Base-by-base conservation (phyloP, 2,888 invertebrate species). In the Drosophila borealis region DNA sequence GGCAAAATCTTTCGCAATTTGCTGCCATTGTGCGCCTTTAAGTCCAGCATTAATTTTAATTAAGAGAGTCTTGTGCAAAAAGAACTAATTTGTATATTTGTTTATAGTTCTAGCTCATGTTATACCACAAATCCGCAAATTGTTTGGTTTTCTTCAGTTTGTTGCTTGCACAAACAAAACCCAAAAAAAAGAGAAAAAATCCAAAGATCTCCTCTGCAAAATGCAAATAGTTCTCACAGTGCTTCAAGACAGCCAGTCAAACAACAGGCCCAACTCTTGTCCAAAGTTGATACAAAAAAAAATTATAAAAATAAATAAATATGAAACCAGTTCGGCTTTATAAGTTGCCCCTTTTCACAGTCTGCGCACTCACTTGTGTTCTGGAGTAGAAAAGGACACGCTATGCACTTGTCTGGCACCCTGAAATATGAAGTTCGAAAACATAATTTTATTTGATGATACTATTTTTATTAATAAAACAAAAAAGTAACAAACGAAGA, bases 401-500 rank as follows among this genome's bases (percentile, higher is more conserved):
- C 82, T 69, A 86, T 78, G 70, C 83, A 81, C 87, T 82, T 83
- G 81, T 78, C 81, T 70, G 41, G 60, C 54, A 70, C 70, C 72
- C 65, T 89, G 89, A 85, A 87, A 89, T 87, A 88, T 89, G 86
- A 89, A 85, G 88, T 87, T 85, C 85, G 82, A 89, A 89, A 87
- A 80, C 68, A 85, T 87, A 87, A 87, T 87, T 87, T 88, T 72
- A 79, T 82, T 82, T 80, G 77, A 77, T 77, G 68, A 76, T 76
- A 72, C 76, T 42, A 57, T 61, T 50, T 76, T 74, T 74, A 74
- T 74, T 74, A 74, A 74, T 75, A 74, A 74, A 63, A 70, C 73
- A 56, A 55, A 55, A 66, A 48, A 49, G 46, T 53, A 60, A 69
- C 62, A 14, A 42, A 10, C 13, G 19, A 46, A 11, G 11, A n/a